Conservation (phyloP, 2,797 vertebrate genomes). For the Capromys pilorides region DNA sequence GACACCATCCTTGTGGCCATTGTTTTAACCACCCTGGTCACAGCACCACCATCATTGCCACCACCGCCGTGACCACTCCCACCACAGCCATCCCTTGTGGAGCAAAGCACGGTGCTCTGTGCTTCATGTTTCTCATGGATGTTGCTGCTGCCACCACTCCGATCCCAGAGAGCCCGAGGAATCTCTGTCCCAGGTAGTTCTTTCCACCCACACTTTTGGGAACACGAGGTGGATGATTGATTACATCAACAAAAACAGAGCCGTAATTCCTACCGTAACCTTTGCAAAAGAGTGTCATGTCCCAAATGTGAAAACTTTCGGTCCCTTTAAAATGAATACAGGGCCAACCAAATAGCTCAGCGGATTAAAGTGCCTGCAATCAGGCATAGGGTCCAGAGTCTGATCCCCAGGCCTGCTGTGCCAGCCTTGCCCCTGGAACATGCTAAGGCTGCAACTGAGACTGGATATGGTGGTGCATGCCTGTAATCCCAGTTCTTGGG, state of each 20-base stretch:
- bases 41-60: no score
- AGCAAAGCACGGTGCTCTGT: neutral
- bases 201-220: neutral
- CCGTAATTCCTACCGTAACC: neutral
- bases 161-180: neutral
- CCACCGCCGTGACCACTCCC: rapidly evolving
- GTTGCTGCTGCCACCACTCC: neutral
- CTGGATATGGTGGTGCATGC: no score
- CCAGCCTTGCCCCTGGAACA: no score
- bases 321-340: neutral
- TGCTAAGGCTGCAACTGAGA: no score
- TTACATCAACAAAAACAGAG: neutral
- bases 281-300: neutral
- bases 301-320: neutral
- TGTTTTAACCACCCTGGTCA: neutral
- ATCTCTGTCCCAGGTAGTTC: neutral
- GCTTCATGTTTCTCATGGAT: neutral
- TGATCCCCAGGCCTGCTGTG: no score
- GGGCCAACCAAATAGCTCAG: no score
- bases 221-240: neutral
- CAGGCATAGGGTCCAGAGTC: no score
- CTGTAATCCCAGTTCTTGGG: no score
- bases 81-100: neutral
- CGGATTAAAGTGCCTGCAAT: no score
- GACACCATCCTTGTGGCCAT: no score